These are phyloP conservation scores for Troides oblongomaculatus DNA, from an alignment of 2,888 invertebrate genomes.

Conservation along the genomic window DNA sequence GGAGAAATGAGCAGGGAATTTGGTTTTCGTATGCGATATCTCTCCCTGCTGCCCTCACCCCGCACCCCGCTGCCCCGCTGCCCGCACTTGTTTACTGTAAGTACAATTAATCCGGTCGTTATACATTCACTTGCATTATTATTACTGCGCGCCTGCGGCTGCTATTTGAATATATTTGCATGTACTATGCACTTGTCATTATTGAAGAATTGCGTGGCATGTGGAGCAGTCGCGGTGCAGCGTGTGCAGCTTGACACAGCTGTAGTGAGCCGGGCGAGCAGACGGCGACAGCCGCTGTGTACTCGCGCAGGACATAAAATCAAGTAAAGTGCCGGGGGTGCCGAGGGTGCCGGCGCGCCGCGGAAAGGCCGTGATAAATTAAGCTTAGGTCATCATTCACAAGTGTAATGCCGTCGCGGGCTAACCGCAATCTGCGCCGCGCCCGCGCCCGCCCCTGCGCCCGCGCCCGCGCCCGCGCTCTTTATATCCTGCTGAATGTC, in stretches of 20 bases:
- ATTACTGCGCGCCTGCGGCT: constrained; percentile 2
- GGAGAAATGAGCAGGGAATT: constrained; percentile 56
- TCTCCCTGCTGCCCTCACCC: constrained; percentile 7
- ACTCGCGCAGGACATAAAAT: too few relatives aligned
- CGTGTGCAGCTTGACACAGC: neutral
- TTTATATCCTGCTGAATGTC: constrained; percentile 21
- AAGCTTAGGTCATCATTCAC: constrained; percentile 14
- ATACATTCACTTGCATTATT: constrained; percentile 18
- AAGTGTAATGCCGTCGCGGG: neutral
- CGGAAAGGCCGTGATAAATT: too few relatives aligned
- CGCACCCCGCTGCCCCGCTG: neutral
- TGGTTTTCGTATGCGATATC: constrained; percentile 37
- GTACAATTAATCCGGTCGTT: constrained; percentile 7
- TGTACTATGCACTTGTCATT: constrained; percentile 21
- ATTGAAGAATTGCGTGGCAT: constrained; percentile 20
- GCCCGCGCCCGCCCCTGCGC: too few relatives aligned
- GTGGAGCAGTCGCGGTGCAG: neutral
- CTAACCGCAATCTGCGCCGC: neutral
- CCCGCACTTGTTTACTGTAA: constrained; percentile 7
- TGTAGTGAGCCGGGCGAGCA: neutral
- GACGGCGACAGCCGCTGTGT: neutral
- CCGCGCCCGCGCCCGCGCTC: neutral
- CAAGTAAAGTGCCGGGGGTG: too few relatives aligned
- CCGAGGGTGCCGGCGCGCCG: too few relatives aligned
- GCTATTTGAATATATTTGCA: constrained; percentile 20